phyloP scores from a whole-genome alignment of 53 echinoderm and acorn worm genomes.

The Antedon mediterranea region DNA sequence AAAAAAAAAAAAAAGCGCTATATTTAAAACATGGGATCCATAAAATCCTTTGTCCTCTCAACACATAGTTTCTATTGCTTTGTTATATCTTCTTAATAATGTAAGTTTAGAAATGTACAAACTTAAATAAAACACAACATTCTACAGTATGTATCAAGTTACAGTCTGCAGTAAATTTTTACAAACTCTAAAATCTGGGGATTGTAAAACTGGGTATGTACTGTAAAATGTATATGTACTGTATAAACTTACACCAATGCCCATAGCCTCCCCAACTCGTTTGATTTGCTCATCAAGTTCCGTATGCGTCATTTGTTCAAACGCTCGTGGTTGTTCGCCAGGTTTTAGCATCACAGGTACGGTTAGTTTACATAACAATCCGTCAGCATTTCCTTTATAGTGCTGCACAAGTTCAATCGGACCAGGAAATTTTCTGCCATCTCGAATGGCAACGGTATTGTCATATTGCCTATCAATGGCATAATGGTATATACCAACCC shows the following conservation, averaged over 20 bases:
- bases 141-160: too few relatives aligned
- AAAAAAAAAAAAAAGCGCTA: too few relatives aligned
- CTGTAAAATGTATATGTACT: too few relatives aligned
- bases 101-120: too few relatives aligned
- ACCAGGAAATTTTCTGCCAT: slow-evolving; percentile 75
- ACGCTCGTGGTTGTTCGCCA: slow-evolving; percentile 47
- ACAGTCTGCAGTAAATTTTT: too few relatives aligned
- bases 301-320: slow-evolving; percentile 32
- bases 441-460: slow-evolving; percentile 85
- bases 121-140: too few relatives aligned
- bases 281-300: slow-evolving; percentile 69
- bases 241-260: slow-evolving; percentile 52
- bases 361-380: slow-evolving; percentile 56
- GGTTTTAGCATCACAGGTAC: slow-evolving; percentile 42
- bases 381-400: slow-evolving; percentile 75
- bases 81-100: too few relatives aligned
- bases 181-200: too few relatives aligned
- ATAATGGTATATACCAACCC: slow-evolving; percentile 68
- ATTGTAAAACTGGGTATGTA: too few relatives aligned
- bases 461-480: slow-evolving; percentile 81
- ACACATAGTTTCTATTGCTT: too few relatives aligned
- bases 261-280: slow-evolving; percentile 46
- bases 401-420: slow-evolving; percentile 76
- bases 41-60: too few relatives aligned
- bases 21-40: too few relatives aligned